Evolutionary conservation across 1,140 invertebrate genomes (phyloP), one percentile per base, ranked within the genome.

Genomic region (Rhyacophila brunnea): DNA sequence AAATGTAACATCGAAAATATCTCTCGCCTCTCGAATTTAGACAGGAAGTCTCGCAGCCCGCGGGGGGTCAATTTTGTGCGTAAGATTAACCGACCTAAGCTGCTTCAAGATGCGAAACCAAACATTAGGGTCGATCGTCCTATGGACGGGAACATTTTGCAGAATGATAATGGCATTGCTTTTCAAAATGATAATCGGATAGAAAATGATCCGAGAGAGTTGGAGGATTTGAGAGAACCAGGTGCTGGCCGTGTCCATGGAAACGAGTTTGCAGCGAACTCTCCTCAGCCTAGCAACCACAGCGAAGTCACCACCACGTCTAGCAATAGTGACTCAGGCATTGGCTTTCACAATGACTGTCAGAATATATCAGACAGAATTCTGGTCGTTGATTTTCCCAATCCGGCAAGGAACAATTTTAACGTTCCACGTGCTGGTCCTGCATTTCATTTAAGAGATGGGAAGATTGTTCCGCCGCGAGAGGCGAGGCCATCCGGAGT

Each of bases 321-420:
- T 0, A 95, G 92, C 62, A 97, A 96, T 70, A 95, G 92, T 65
- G 95, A 97, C 74, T 96, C 93, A 13, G 94, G 94, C 0, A 94
- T 96, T 52, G 93, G 94, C 0, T 95, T 95, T 68, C 85, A 90
- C 61, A 92, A 94, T 68, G 91, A 96, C 60, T 88, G 86, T 68
- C 83, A 86, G 35, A 88, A 89, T 68, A 85, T 91, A 54, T 88
- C 87, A 1, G 90, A 93, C 74, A 78, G 88, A 46, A 93, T 94
- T 62, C 79, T 90, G 42, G 83, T 92, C 0, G 88, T 91, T 0
- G 91, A 94, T 69, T 89, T 91, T 68, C 85, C 87, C 9, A 64
- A 66, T 51, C 65, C 60, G 9, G 52, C 48, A 6, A 69, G 68
- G 2, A 72, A 73, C 42, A 66, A 66, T 50, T 66, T 66, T 32